Conservation (phyloP, 2,797 vertebrate genomes). For the Microhierax caerulescens region DNA sequence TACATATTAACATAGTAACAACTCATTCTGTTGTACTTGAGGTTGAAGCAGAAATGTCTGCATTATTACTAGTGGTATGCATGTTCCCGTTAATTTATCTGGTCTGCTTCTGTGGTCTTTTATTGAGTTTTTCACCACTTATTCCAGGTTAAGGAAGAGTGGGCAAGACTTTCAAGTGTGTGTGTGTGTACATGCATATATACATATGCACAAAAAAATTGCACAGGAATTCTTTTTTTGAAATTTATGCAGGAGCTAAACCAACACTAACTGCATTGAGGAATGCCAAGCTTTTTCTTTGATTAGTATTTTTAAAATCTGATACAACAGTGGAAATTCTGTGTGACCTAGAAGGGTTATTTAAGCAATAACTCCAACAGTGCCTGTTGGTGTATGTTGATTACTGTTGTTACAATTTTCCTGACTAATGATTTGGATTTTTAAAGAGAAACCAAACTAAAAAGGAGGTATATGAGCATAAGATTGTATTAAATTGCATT, state of each 20-base stretch:
- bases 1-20: too few relatives aligned
- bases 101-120: not conserved
- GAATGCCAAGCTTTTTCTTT: not conserved
- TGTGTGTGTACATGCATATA: not conserved
- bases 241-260: not conserved
- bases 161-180: not conserved
- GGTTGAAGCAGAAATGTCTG: not conserved
- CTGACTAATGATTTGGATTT: not conserved
- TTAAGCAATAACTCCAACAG: not conserved
- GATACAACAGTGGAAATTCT: not conserved
- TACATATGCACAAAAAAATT: not conserved
- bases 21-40: not conserved
- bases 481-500: not conserved
- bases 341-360: not conserved
- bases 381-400: not conserved
- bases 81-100: not conserved
- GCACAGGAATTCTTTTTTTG: accelerated
- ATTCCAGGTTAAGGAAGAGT: not conserved
- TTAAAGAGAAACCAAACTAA: not conserved
- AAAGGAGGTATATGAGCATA: not conserved
- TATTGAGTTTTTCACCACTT: not conserved
- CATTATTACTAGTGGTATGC: not conserved
- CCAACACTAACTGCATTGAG: not conserved
- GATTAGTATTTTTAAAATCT: not conserved
- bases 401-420: not conserved